Base-by-base conservation (phyloP, 1,140 invertebrate genomes). In the Agrilus planipennis region DNA sequence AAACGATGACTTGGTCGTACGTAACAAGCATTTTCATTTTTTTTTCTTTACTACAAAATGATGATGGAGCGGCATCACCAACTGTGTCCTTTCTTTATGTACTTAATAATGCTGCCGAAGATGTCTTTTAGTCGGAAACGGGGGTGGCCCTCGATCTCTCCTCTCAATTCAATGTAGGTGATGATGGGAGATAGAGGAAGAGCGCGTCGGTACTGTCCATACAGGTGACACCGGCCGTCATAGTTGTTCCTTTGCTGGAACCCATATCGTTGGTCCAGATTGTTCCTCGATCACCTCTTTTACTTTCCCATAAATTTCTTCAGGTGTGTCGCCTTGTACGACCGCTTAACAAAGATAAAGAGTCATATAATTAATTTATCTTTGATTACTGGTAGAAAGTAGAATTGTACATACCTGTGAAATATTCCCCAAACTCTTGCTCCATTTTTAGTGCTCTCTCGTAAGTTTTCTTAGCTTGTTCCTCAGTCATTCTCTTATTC, bases 381-480 rank as follows among this genome's bases (percentile, higher is more conserved):
- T 5, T 25, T 25, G 5, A 25, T 25, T 25, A 25, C 11, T 25
- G 22, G 5, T 25, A 25, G 11, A 25, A 6, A 5, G 11, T 6
- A 25, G 5, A 6, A 25, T 25, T 25, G 14, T 34, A 34, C 53
- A 60, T 70, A 94, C 91, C 87, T 60, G 93, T 97, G 66, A 99
- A 98, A 63, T 96, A 97, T 77, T 98, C 92, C 43, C 89, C 89
- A 69, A 99, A 99, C 65, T 97, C 94, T 67, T 94, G 89, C 65
- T 99, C 95, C 71, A 97, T 87, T 69, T 97, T 96, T 39, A 92
- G 67, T 37, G 92, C 88, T 59, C 92, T 79, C 61, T 98, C 91
- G 65, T 79, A 96, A 12, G 89, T 91, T 70, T 95, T 92, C 67
- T 89, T 85, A 18, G 92, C 94, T 72, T 98, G 92, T 55, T 98